Evolutionary conservation across 1,140 invertebrate genomes (phyloP).

Genomic region (Eulimnadia texana): DNA sequence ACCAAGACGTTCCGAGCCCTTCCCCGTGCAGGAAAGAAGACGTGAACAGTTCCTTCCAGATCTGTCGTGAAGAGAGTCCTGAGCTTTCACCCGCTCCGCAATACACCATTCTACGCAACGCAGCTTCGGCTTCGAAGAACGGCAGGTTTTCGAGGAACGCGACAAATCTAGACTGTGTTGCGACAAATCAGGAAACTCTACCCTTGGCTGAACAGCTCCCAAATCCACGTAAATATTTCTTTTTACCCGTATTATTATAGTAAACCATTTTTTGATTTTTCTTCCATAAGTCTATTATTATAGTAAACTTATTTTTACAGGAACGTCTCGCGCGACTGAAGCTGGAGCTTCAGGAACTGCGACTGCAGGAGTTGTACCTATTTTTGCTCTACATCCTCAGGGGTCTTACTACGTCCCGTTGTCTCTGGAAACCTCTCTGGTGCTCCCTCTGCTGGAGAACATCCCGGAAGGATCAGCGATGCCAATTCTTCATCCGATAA

Average conservation of each 20-base stretch:
- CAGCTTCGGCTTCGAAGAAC: conserved; percentile 18
- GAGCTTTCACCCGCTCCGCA: too few relatives aligned
- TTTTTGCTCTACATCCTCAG: conserved; percentile 64
- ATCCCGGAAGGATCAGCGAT: conserved; percentile 29
- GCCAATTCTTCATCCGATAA: conserved; percentile 70
- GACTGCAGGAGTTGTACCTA: conserved; percentile 45
- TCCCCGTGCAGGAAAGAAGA: background rate
- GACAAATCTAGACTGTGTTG: conserved; percentile 16
- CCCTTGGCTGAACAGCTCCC: too few relatives aligned
- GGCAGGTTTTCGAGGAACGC: conserved; percentile 15
- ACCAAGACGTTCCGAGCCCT: background rate
- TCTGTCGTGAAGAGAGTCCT: background rate
- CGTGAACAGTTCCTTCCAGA: background rate
- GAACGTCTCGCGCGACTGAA: too few relatives aligned
- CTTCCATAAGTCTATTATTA: too few relatives aligned
- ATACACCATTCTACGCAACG: too few relatives aligned
- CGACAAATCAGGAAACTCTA: too few relatives aligned
- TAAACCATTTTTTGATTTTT: too few relatives aligned
- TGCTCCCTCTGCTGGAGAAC: conserved; percentile 42
- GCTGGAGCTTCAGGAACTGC: too few relatives aligned
- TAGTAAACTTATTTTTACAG: too few relatives aligned
- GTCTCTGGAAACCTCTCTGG: conserved; percentile 59
- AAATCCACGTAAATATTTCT: too few relatives aligned
- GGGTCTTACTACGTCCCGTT: conserved; percentile 84
- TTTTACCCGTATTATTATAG: too few relatives aligned